Conservation (phyloP, 2,888 invertebrate genomes). For the Emmelina monodactyla region DNA sequence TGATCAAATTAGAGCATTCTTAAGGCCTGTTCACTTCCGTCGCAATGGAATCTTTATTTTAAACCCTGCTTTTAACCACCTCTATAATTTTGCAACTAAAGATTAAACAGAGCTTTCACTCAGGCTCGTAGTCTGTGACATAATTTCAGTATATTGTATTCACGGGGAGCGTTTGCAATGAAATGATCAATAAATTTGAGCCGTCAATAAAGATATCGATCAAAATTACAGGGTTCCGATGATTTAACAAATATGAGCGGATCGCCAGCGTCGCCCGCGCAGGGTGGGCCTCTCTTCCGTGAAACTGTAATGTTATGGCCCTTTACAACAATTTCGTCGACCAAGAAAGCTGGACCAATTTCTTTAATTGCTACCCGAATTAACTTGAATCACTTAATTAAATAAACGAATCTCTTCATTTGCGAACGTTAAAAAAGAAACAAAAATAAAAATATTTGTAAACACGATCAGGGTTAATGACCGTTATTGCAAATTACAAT, state of each 20-base stretch:
- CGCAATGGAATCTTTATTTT: no score
- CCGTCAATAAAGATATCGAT: slow-evolving; percentile 65
- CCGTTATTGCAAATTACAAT: slow-evolving; percentile 22
- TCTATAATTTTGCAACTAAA: no score
- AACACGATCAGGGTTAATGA: slow-evolving; percentile 39
- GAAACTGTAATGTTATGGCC: slow-evolving; percentile 51
- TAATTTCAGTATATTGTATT: slow-evolving; percentile 42
- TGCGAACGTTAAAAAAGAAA: slow-evolving; percentile 20
- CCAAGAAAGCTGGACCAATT: slow-evolving; percentile 49
- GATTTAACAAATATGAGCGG: slow-evolving; percentile 62
- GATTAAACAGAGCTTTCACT: slow-evolving; percentile 5
- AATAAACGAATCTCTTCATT: slow-evolving; percentile 42
- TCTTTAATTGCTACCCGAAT: slow-evolving; percentile 43
- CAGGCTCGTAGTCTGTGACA: not conserved
- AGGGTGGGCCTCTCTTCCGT: slow-evolving; percentile 58
- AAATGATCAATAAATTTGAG: slow-evolving; percentile 62
- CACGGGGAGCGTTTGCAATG: slow-evolving; percentile 52
- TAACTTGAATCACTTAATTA: slow-evolving; percentile 44
- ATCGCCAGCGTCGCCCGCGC: slow-evolving; percentile 40
- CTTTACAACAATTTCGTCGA: slow-evolving; percentile 49
- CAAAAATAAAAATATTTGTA: slow-evolving; percentile 15
- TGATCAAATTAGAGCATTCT: no score
- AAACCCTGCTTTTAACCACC: no score
- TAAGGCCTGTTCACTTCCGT: no score
- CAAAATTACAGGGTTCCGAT: slow-evolving; percentile 64